Conservation (phyloP, 2,888 invertebrate species). For the Spicauda simplicius region DNA sequence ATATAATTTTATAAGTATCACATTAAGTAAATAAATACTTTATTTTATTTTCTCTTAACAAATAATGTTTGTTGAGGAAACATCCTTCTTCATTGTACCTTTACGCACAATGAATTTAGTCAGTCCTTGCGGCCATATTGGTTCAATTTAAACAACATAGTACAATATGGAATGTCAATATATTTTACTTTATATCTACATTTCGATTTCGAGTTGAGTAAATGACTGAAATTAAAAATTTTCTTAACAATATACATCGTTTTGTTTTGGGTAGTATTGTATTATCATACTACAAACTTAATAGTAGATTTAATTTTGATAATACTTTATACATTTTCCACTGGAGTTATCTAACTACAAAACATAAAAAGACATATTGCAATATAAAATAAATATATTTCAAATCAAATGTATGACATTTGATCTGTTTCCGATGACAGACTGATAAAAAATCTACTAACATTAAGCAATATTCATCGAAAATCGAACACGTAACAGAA, state of each 20-base stretch:
- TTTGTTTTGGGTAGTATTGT: conserved; percentile 60
- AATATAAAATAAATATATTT: conserved; percentile 85
- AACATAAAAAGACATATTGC: conserved; percentile 82
- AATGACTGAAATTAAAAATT: conserved; percentile 74
- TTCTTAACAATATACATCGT: conserved; percentile 78
- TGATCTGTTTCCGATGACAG: conserved; percentile 80
- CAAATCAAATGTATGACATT: conserved; percentile 85
- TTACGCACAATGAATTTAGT: conserved; percentile 12
- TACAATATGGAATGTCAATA: conserved; percentile 84
- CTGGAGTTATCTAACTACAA: conserved; percentile 81
- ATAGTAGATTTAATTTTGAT: conserved; percentile 60
- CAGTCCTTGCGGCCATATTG: conserved; percentile 25
- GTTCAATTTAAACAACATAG: conserved; percentile 77
- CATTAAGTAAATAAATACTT: conserved; percentile 2
- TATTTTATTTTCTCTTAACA: conserved; percentile 13
- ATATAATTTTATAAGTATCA: conserved; percentile 15
- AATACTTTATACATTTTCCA: conserved; percentile 68
- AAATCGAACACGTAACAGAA: conserved; percentile 81
- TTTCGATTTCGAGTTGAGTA: conserved; percentile 76
- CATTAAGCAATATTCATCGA: conserved; percentile 82
- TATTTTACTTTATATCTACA: conserved; percentile 84
- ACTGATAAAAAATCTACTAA: conserved; percentile 83
- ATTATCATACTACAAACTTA: conserved; percentile 59
- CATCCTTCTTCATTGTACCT: conserved; percentile 10
- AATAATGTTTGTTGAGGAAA: conserved; percentile 22